Evolutionary conservation across 2,888 invertebrate species (phyloP).

Genomic region (Chrysolina americana): DNA sequence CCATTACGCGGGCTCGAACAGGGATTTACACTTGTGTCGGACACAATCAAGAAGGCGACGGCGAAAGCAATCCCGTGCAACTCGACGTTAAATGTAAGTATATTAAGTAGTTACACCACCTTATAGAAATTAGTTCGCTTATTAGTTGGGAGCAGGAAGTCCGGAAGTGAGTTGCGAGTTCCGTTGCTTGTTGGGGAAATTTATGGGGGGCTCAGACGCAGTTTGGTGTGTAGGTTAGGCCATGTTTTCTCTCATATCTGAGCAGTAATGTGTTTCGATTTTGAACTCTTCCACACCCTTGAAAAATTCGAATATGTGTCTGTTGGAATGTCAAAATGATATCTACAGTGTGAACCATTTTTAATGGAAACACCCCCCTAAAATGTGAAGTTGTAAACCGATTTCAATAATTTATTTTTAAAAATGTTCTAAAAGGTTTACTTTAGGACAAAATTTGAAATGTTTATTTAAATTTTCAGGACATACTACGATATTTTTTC

Average conservation of each 20-base stretch:
- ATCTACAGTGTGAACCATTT: no score
- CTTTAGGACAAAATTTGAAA: no score
- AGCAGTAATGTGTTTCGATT: neutral
- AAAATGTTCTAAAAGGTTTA: no score
- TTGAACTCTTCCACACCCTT: no score
- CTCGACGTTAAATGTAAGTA: slow-evolving; percentile 90
- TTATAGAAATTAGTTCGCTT: slow-evolving; percentile 27
- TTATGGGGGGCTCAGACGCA: slow-evolving; percentile 3
- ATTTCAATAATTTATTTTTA: no score
- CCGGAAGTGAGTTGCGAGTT: slow-evolving; percentile 12
- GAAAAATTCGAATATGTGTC: no score
- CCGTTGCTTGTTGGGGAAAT: slow-evolving; percentile 4
- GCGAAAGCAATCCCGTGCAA: slow-evolving; percentile 87
- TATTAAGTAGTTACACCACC: slow-evolving; percentile 36
- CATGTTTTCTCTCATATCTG: no score
- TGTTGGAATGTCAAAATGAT: no score
- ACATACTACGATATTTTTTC: no score
- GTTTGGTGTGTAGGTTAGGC: neutral
- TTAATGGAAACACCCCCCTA: no score
- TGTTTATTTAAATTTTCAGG: no score
- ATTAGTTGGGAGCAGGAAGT: slow-evolving; percentile 10
- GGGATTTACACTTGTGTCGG: slow-evolving; percentile 92
- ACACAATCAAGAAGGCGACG: slow-evolving; percentile 89
- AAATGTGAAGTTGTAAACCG: no score
- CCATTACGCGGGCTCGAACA: slow-evolving; percentile 81